These are phyloP conservation scores for Paramormyrops kingsleyae DNA, from an alignment of 2,113 vertebrate species.

Conservation along the genomic window DNA sequence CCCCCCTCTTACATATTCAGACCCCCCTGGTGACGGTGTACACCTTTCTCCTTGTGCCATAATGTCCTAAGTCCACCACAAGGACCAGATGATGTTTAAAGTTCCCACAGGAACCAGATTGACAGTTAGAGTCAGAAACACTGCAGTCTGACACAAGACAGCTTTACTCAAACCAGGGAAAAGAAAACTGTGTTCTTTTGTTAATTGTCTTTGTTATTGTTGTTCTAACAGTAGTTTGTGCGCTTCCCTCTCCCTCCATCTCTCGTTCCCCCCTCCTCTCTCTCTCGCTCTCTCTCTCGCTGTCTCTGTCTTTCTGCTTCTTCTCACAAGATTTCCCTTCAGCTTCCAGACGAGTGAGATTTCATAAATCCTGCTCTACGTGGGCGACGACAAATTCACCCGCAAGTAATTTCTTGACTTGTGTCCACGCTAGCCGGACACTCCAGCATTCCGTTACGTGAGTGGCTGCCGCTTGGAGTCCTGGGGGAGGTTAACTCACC, in stretches of 20 bases:
- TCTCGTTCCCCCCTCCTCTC: background rate
- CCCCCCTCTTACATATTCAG: background rate
- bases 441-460: background rate
- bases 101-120: background rate
- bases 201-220: background rate
- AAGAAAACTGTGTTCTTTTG: background rate
- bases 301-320: background rate
- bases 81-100: background rate
- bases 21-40: background rate
- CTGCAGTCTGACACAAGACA: background rate
- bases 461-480: background rate
- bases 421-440: background rate
- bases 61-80: background rate
- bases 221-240: background rate
- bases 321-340: background rate
- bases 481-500: background rate
- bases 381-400: background rate
- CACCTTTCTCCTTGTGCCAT: background rate
- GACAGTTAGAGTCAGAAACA: background rate
- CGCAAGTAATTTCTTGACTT: background rate
- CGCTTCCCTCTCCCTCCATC: background rate
- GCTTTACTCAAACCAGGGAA: background rate
- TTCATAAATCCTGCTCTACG: background rate
- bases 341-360: background rate
- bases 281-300: background rate